Evolutionary conservation across 2,113 vertebrate species (phyloP), one percentile per base, ranked within the genome.

Genomic region (Perognathus longimembris): DNA sequence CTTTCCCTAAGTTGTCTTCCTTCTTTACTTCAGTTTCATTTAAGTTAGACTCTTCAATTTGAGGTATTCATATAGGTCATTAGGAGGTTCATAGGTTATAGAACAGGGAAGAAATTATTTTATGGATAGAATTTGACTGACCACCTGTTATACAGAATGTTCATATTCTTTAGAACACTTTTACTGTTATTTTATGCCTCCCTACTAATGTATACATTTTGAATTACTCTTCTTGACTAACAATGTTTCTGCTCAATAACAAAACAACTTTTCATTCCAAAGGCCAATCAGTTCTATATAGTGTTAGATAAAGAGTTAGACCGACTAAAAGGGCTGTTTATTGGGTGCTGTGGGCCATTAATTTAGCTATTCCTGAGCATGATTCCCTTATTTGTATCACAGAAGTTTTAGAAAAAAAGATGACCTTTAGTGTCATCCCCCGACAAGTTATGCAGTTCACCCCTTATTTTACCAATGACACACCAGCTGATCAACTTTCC

Each of bases 21-120:
- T 91, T 63, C 34, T 30, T 77, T 80, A 87, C 79, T 96, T 91
- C 66, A 38, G 26, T 87, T 93, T 95, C 57, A 64, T 95, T 91
- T 93, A 42, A 90, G 93, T 90, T 90, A 90, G 17, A 70, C 63
- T 92, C n/a, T 93, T 94, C 91, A 67, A 24, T 75, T 30, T 79
- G 34, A 95, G 36, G 50, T 36, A 70, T 85, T 96, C 38, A 36
- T 76, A 45, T 64, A 36, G 77, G 50, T 42, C 32, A 22, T 38
- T 77, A 67, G 69, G 87, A 87, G 26, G 15, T 34, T 84, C 40
- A 81, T 40, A 78, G 79, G 75, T 92, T 57, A 82, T 79, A 38
- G 24, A 94, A 75, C 36, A 75, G 30, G 73, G 59, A 85, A 87
- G 36, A 61, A 20, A 86, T 91, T 94, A n/a, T n/a, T 64, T 92